Conservation (phyloP, 1,140 invertebrate genomes). For the Drosophila seguyi region DNA sequence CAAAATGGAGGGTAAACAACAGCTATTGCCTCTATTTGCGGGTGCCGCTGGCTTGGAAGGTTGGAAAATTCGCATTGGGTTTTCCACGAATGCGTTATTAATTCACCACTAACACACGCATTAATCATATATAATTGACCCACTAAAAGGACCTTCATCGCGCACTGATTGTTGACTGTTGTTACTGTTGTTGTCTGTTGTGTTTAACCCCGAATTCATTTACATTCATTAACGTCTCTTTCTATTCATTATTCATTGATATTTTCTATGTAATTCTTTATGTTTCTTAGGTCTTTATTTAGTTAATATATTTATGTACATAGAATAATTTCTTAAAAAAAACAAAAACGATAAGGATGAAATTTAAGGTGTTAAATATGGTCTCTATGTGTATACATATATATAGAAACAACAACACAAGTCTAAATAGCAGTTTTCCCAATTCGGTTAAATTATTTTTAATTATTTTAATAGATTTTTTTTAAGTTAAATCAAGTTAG, state of each 20-base stretch:
- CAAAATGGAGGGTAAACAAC: conserved; percentile 13
- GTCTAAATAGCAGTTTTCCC: not conserved
- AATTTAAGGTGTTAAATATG: not conserved
- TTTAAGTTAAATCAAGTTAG: not conserved
- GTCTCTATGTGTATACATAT: too few species aligned
- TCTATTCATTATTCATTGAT: not conserved
- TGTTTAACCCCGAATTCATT: conserved; percentile 40
- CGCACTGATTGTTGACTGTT: conserved; percentile 35
- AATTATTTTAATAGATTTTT: not conserved
- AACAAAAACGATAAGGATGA: not conserved
- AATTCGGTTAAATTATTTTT: not conserved
- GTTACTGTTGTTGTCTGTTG: conserved; percentile 21
- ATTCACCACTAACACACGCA: conserved; percentile 24
- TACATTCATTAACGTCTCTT: conserved; percentile 34
- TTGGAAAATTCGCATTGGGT: conserved; percentile 10
- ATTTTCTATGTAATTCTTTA: not conserved
- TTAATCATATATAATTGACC: conserved; percentile 33
- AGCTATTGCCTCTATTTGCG: not conserved
- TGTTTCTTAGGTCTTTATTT: conserved; percentile 19
- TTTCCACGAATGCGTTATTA: conserved; percentile 40
- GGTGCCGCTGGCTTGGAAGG: conserved; percentile 4
- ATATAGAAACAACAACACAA: too few species aligned
- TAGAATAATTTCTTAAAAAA: too few species aligned
- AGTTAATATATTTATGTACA: not conserved
- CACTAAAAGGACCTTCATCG: conserved; percentile 47